Conservation (phyloP, 2,113 vertebrate genomes). For the Hippoglossus stenolepis region DNA sequence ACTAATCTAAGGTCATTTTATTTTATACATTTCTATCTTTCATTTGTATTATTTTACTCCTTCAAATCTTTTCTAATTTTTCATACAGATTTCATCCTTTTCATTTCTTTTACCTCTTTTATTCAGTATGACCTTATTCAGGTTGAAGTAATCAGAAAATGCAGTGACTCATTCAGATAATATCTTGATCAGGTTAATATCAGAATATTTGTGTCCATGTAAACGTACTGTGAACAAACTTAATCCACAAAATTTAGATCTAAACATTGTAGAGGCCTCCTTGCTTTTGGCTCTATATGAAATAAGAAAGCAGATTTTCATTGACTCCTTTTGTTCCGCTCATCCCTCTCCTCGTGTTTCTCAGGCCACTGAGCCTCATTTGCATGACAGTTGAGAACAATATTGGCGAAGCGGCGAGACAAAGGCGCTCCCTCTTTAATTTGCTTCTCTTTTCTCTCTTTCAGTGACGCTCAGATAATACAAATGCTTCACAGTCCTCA, state of each 20-base stretch:
- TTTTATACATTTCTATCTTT: too few species aligned
- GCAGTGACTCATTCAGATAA: too few species aligned
- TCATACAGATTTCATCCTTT: too few species aligned
- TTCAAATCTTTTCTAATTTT: too few species aligned
- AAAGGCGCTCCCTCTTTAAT: conserved; percentile 55
- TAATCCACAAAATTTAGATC: not conserved
- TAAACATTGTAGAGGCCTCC: not conserved
- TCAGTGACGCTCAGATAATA: conserved; percentile 45
- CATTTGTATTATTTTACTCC: too few species aligned
- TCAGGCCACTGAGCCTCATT: conserved; percentile 64
- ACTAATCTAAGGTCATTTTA: too few species aligned
- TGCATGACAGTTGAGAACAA: conserved; percentile 69
- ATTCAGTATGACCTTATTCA: too few species aligned
- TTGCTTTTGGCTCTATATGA: conserved; percentile 12
- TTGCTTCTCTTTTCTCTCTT: conserved; percentile 47
- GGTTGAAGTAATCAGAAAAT: too few species aligned
- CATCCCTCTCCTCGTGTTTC: conserved; percentile 22
- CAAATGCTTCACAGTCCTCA: not conserved
- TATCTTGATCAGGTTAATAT: too few species aligned
- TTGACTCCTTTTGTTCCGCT: conserved; percentile 17
- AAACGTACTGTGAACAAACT: too few species aligned
- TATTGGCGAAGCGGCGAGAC: conserved; percentile 58
- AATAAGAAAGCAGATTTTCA: conserved; percentile 22
- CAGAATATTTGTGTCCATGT: too few species aligned
- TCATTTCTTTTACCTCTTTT: too few species aligned